A percentile compares a stretch with the other conserved stretches of the same genome.
Conservation (phyloP, 2,888 invertebrate species). For the Phalera bucephala region DNA sequence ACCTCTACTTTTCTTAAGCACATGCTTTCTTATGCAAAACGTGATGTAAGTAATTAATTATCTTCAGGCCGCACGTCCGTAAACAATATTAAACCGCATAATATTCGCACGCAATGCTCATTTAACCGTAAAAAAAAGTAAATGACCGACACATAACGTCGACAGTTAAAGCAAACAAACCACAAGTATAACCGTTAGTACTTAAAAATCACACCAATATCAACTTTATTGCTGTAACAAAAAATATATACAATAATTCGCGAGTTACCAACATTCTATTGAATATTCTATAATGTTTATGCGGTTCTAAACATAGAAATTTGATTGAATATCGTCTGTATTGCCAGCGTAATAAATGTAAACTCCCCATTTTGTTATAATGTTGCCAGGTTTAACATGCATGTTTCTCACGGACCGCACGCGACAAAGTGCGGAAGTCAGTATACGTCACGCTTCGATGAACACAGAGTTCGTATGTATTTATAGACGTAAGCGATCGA, state of each 20-base stretch:
- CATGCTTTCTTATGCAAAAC: too few species aligned
- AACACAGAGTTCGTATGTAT: constrained; percentile 1
- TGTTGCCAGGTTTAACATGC: constrained; percentile 18
- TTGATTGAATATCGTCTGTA: not conserved
- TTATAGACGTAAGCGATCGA: not conserved
- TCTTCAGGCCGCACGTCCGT: not conserved
- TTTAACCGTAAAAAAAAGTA: not conserved
- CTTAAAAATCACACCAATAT: not conserved
- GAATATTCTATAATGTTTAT: not conserved
- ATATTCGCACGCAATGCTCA: not conserved
- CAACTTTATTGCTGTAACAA: not conserved
- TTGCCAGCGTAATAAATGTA: constrained; percentile 2
- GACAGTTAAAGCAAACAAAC: not conserved
- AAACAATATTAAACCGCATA: not conserved
- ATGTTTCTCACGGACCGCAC: constrained; percentile 22
- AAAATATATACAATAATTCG: not conserved
- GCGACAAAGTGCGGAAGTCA: constrained; percentile 39
- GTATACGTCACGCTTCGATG: constrained; percentile 31
- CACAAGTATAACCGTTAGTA: not conserved
- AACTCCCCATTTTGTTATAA: not conserved
- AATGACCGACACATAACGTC: not conserved
- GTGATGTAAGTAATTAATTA: too few species aligned
- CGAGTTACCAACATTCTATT: constrained; percentile 2
- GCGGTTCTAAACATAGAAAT: not conserved
- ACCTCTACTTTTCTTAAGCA: too few species aligned